phyloP scores from a whole-genome alignment of 2,888 invertebrate genomes.

The Epinotia demarniana region DNA sequence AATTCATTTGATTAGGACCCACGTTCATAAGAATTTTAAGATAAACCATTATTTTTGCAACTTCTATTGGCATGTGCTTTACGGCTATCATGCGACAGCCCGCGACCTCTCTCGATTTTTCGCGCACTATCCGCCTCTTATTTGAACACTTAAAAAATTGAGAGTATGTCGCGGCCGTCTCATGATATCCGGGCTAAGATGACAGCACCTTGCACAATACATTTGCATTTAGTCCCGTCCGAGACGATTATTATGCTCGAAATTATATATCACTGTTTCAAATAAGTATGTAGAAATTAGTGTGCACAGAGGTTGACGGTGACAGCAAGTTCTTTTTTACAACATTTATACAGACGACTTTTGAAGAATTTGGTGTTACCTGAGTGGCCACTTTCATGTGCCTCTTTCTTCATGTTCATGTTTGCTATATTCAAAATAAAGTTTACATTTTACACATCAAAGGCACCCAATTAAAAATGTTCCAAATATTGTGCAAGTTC shows the following conservation, averaged over 20 bases:
- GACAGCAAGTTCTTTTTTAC: slow-evolving; percentile 1
- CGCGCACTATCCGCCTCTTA: too few species aligned
- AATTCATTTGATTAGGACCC: too few species aligned
- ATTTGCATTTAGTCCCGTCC: background rate
- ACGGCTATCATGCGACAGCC: too few species aligned
- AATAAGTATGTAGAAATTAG: background rate
- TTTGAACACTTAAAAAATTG: too few species aligned
- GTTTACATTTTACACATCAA: slow-evolving; percentile 15
- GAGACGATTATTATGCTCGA: background rate
- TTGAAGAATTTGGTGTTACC: slow-evolving; percentile 10
- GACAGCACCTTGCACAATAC: background rate
- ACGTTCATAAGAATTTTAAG: too few species aligned
- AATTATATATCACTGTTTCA: too few species aligned
- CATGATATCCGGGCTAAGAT: too few species aligned
- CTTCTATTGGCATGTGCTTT: too few species aligned
- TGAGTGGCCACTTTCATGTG: slow-evolving; percentile 16
- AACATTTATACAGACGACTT: slow-evolving; percentile 6
- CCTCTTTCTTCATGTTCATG: slow-evolving; percentile 20
- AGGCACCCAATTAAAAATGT: slow-evolving; percentile 2
- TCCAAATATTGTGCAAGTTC: background rate
- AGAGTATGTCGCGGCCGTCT: too few species aligned
- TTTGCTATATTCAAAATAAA: slow-evolving; percentile 28
- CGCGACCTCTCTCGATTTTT: too few species aligned
- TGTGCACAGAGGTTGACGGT: slow-evolving; percentile 4
- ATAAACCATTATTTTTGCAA: too few species aligned